These are phyloP conservation scores for Caloenas nicobarica DNA, from an alignment of 2,113 vertebrate genomes.

Conservation along the genomic window DNA sequence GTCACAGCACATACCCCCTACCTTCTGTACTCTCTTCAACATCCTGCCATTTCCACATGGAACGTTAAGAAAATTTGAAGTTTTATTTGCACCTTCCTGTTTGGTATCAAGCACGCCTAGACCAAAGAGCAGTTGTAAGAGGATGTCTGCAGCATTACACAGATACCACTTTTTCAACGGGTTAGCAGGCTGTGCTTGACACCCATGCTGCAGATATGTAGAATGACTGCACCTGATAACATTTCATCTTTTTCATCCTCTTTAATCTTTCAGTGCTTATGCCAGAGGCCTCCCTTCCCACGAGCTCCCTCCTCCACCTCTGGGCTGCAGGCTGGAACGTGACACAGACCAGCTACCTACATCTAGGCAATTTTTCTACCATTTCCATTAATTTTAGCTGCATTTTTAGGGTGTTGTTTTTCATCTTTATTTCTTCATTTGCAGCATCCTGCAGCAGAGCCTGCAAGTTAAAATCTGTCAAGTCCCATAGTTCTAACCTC, in stretches of 20 bases:
- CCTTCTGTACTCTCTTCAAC: neutral
- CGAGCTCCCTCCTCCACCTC: neutral
- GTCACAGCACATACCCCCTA: neutral
- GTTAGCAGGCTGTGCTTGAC: neutral
- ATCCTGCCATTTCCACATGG: neutral
- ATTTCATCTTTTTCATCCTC: neutral
- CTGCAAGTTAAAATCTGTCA: slow-evolving; percentile 38
- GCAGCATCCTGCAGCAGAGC: slow-evolving; percentile 6
- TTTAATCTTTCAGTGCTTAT: neutral
- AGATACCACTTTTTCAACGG: neutral
- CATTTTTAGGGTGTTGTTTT: slow-evolving; percentile 14
- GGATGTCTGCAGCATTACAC: neutral
- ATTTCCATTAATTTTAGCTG: slow-evolving; percentile 22
- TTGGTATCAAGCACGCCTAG: neutral
- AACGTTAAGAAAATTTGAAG: neutral
- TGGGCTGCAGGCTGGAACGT: neutral
- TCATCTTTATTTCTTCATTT: slow-evolving; percentile 14
- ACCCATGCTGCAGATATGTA: neutral
- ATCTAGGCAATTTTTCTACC: neutral
- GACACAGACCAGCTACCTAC: neutral
- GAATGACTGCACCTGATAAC: neutral
- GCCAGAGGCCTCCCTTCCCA: neutral
- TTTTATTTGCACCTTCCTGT: neutral
- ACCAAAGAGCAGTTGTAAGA: neutral
- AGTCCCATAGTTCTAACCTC: slow-evolving; percentile 31